Base-by-base conservation (phyloP, 2,797 vertebrate species). In the Chromobotia macracanthus region DNA sequence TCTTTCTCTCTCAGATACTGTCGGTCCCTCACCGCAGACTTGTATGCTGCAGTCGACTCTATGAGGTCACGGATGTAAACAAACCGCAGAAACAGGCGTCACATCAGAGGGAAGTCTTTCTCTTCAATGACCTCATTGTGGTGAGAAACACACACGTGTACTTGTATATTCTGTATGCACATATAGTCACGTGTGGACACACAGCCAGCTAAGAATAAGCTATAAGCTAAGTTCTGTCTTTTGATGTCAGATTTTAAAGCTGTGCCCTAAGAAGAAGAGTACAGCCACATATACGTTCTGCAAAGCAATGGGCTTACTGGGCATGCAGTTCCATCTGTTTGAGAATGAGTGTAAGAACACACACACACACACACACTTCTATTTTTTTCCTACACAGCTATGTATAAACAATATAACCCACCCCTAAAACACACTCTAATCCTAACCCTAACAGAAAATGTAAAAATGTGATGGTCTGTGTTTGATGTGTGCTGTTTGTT, bases 181-280 rank as follows among this genome's bases (percentile, higher is more conserved):
- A 23, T 25, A 31, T 46, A 13, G 9, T 3, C 41, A 58, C 12
- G 16, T 4, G 31, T 44, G 15, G 12, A 44, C 11, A 25, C 48
- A 38, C 8, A 31, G 9, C 64, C 11, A 56, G 35, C 41, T 28
- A 2, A 10, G 38, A 23, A 48, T 21, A 44, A 44, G 10, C 48
- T 3, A 1, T 38, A 1, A 0, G 1, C 1, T 38, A 1, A 0
- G 1, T 56, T 56, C 21, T 25, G 9, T 48, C 69, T 83, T 44
- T 79, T 51, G 77, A 76, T 82, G 80, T 67, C 86, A 99, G 98
- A 98, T 99, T 80, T 93, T 99, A 84, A 99, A 99, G 91, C 89
- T 99, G 84, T 98, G 97, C 87, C 97, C 97, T 0, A 99, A 99
- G 92, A 99, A 99, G 94, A 99, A 98, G 91, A 98, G 94, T 72